Percentiles rank a stretch among this genome's conserved stretches.
These are phyloP conservation scores for Orientallactaga bullata DNA, from an alignment of 2,113 vertebrate species.

Conservation along the genomic window DNA sequence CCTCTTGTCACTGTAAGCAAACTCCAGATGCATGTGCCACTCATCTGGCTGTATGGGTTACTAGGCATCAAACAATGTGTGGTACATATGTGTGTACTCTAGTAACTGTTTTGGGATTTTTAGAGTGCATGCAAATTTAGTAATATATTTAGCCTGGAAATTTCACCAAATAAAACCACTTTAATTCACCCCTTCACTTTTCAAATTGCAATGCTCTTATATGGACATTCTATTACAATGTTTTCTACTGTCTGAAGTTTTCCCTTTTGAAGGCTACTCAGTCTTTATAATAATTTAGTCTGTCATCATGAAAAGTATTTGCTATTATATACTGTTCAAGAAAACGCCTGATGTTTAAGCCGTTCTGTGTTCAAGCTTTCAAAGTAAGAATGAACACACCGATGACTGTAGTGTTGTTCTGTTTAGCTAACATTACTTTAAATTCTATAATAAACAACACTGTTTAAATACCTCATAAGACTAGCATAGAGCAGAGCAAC, in stretches of 20 bases:
- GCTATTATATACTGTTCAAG: not conserved
- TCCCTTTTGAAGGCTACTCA: not conserved
- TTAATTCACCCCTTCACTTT: not conserved
- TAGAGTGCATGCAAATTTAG: conserved; percentile 5
- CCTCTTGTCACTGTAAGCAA: too few species aligned
- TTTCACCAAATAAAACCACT: conserved; percentile 28
- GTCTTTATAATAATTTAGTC: not conserved
- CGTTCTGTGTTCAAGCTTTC: not conserved
- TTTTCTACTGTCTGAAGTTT: not conserved
- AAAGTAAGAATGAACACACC: not conserved
- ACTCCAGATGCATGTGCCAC: too few species aligned
- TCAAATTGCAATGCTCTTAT: not conserved
- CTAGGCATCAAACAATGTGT: not conserved
- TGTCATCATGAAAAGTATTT: not conserved
- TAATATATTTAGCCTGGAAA: not conserved
- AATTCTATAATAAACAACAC: not conserved
- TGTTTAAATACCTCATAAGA: not conserved
- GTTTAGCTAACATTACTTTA: not conserved
- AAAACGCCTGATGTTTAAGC: not conserved
- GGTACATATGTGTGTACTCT: not conserved
- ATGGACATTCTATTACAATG: not conserved
- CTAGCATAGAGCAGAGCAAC: not conserved
- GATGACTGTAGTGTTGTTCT: not conserved
- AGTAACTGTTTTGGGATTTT: not conserved
- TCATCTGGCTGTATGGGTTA: too few species aligned